Percentiles rank a stretch among this genome's conserved stretches.
phyloP scores from a whole-genome alignment of 2,888 invertebrate genomes.

The Halictus quadricinctus region DNA sequence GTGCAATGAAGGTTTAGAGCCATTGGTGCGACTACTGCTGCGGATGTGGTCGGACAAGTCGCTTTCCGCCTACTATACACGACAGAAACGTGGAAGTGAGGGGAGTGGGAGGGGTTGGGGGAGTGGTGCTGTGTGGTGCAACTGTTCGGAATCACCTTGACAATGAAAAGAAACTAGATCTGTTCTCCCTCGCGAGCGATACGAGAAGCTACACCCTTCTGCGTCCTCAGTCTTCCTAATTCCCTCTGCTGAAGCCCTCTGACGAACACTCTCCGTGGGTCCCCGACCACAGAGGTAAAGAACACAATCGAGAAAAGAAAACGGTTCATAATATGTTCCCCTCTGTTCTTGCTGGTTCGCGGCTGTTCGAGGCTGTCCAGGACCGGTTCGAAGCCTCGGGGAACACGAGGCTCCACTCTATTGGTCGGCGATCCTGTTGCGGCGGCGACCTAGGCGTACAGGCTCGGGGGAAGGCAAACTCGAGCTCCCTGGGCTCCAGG shows the following conservation, averaged over 20 bases:
- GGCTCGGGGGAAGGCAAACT: slow-evolving; percentile 37
- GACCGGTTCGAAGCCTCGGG: background rate
- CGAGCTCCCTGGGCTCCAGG: slow-evolving; percentile 13
- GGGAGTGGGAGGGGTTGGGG: slow-evolving; percentile 4
- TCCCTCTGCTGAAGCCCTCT: slow-evolving; percentile 22
- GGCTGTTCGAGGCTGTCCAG: background rate
- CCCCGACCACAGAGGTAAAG: background rate
- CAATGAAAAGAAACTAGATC: background rate
- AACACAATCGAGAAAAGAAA: background rate
- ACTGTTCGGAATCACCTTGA: background rate
- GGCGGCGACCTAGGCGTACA: slow-evolving; percentile 23
- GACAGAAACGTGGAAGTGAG: slow-evolving; percentile 27
- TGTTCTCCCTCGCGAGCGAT: background rate
- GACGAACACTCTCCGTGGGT: background rate
- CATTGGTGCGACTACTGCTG: slow-evolving; percentile 78
- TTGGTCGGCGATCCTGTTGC: background rate
- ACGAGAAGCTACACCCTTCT: slow-evolving; percentile 28
- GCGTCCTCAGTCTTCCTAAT: slow-evolving; percentile 50
- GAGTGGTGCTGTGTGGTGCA: slow-evolving; percentile 22
- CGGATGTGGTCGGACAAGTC: slow-evolving; percentile 74
- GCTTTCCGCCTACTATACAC: slow-evolving; percentile 51
- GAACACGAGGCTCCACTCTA: background rate
- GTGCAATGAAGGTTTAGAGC: slow-evolving; percentile 79
- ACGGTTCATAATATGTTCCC: background rate
- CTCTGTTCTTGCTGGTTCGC: background rate